A percentile compares a stretch with the other conserved stretches of the same genome.
These are phyloP conservation scores for Bufo bufo DNA, from an alignment of 2,113 vertebrate species.

Conservation along the genomic window DNA sequence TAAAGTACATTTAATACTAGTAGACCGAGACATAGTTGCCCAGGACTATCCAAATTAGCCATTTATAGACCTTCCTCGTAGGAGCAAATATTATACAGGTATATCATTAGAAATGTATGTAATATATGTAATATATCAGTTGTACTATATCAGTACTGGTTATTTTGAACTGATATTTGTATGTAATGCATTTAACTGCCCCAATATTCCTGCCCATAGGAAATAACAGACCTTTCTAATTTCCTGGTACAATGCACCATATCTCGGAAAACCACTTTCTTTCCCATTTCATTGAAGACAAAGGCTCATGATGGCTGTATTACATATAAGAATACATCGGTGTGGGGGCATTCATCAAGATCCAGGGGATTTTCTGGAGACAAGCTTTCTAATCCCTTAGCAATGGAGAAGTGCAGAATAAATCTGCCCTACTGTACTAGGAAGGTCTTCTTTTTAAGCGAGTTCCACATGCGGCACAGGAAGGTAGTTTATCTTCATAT, in stretches of 20 bases:
- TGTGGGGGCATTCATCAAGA: slow-evolving; percentile 18
- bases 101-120: too few relatives aligned
- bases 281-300: not conserved
- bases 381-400: not conserved
- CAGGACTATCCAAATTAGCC: too few relatives aligned
- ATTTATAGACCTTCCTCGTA: too few relatives aligned
- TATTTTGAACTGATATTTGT: not conserved
- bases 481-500: slow-evolving; percentile 75
- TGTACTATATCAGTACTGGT: not conserved
- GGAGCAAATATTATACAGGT: too few relatives aligned
- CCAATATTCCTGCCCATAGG: not conserved
- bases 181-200: not conserved
- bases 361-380: slow-evolving; percentile 13
- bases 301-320: not conserved
- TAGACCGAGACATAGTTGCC: too few relatives aligned
- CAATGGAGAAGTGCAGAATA: slow-evolving; percentile 6
- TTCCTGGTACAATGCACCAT: not conserved
- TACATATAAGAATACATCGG: not conserved
- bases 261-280: not conserved
- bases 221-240: not conserved
- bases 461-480: slow-evolving; percentile 63
- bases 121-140: too few relatives aligned
- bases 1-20: too few relatives aligned
- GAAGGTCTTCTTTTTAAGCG: slow-evolving; percentile 66
- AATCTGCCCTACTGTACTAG: slow-evolving; percentile 18